These are phyloP conservation scores for Anguilla pacifica DNA, from an alignment of 2,797 vertebrate species.

Conservation along the genomic window DNA sequence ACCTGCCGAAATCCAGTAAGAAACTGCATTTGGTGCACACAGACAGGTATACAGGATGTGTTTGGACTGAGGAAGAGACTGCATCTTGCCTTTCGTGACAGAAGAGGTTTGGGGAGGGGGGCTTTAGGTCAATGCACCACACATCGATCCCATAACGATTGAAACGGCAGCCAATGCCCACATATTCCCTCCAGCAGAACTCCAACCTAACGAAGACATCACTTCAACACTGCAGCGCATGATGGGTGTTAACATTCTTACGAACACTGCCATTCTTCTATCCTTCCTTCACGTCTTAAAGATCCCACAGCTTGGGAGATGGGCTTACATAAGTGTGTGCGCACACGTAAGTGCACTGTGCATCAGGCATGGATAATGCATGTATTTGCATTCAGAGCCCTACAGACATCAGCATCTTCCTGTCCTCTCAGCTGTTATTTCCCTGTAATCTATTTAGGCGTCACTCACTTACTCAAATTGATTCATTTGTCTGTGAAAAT, in stretches of 20 bases:
- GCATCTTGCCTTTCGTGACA: neutral
- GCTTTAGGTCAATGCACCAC: neutral
- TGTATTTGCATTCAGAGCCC: neutral
- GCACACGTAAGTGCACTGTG: neutral
- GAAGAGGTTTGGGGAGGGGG: neutral
- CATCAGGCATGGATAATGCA: neutral
- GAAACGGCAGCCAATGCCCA: neutral
- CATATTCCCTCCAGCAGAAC: neutral
- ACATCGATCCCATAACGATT: neutral
- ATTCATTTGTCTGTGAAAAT: neutral
- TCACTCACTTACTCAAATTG: neutral
- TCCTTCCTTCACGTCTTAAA: neutral
- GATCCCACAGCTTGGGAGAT: neutral
- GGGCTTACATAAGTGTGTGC: neutral
- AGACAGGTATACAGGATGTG: neutral
- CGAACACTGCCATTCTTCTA: neutral
- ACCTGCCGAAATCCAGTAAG: neutral
- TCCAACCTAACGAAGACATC: neutral
- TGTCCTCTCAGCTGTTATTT: neutral
- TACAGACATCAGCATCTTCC: neutral
- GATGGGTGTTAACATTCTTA: constrained; percentile 12
- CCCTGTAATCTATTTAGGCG: neutral
- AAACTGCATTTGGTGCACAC: neutral
- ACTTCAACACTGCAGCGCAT: neutral
- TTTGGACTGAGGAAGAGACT: neutral